Base-by-base conservation (phyloP, 2,797 vertebrate species). In the Lithobates pipiens region DNA sequence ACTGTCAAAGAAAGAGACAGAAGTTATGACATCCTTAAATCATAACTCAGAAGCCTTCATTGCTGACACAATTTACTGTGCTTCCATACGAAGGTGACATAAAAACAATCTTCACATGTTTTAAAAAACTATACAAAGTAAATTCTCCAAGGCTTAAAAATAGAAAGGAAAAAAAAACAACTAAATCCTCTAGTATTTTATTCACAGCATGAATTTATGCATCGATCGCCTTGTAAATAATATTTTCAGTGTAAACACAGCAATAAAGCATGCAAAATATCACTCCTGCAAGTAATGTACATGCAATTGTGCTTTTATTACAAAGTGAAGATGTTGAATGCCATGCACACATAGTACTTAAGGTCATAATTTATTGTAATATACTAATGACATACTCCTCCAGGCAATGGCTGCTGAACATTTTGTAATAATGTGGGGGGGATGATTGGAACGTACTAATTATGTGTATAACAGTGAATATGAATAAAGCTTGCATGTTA, bases 61-160 rank as follows among this genome's bases (percentile, higher is more conserved):
- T n/a, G 68, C 77, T 57, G 61, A 68, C 44, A 67, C 29, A 83
- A 83, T 86, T 86, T 86, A 86, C 73, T 36, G 36, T 67, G 27
- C 42, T 36, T 78, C 75, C 61, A 72, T 74, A 34, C 27, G 80
- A 57, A 83, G 72, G 74, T 32, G 71, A 78, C 69, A 86, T 83
- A 82, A 86, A 86, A 86, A 82, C 57, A 82, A 65, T 82, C 78
- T 82, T 76, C 77, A 68, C 78, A 70, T 78, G 75, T 63, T 82
- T 86, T 78, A 67, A 86, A 86, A 54, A 82, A 83, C 79, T 86
- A 72, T 50, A 57, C 57, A 15, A 50, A 82, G 75, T 78, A 86
- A 86, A 86, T 86, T 80, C 77, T 69, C 25, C 36, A 50, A 73
- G 85, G 75, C 80, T 77, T 70, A 18, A 78, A 67, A 29, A 67